Base-by-base conservation (phyloP, 2,113 vertebrate genomes). In the Toxotes jaculatrix region DNA sequence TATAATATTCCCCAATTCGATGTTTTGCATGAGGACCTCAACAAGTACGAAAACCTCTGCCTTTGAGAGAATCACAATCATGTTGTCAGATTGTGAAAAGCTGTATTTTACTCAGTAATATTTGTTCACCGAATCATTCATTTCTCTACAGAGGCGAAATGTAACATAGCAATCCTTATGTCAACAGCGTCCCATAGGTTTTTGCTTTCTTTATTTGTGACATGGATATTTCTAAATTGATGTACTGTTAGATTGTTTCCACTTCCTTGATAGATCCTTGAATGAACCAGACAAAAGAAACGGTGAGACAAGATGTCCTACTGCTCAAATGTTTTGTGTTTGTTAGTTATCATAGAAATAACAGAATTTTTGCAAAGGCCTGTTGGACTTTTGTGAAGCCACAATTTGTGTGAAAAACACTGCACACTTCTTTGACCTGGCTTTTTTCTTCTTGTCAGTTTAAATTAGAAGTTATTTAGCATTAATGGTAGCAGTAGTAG, bases 381-480 rank as follows among this genome's bases (percentile, higher is more conserved):
- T 31, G 51, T 2, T 21, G 59, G 9, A 69, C 31, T 57, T 43
- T 60, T 51, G 21, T 27, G 7, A 77, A 3, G 36, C 42, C 51
- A 59, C 7, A 66, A 43, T 17, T 63, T 11, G 23, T 27, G 17
- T 42, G 1, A 56, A 34, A 42, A 21, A 21, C 4, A 42, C 47
- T 43, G 14, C 23, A 12, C 1, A 1, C n/a, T 31, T n/a, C 5
- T 40, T 2, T 51, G 19, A 47, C 36, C 43, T 43, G 19, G 31
- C 62, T 63, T 38, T 57, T 1, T 32, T 19, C 12, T 47, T 53
- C 13, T 56, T 38, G 5, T 62, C 38, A 14, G 65, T 32, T 14
- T 43, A 65, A 64, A 63, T 55, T 23, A 64, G 34, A 34, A 64
- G 45, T 66, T 19, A 74, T 80, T 70, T 45, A 32, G 36, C 4